Conservation (phyloP, 2,888 invertebrate genomes). For the Halocaridina rubra region DNA sequence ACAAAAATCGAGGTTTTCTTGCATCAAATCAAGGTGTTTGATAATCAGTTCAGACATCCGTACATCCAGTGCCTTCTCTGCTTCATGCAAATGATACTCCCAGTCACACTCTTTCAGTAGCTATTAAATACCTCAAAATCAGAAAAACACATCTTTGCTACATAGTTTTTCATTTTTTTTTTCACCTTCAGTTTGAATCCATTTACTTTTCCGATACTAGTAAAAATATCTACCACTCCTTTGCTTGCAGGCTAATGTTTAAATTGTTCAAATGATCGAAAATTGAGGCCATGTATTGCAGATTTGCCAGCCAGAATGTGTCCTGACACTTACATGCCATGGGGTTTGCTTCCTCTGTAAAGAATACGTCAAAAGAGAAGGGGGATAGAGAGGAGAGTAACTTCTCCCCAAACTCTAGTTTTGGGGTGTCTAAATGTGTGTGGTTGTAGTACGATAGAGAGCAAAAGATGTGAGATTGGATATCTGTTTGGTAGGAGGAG, state of each 20-base stretch:
- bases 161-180: constrained; percentile 14
- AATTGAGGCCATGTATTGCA: constrained; percentile 35
- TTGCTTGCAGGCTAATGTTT: constrained; percentile 29
- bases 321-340: constrained; percentile 22
- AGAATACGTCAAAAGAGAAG: not conserved
- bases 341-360: constrained; percentile 38
- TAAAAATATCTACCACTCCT: constrained; percentile 32
- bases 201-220: constrained; percentile 23
- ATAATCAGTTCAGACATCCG: constrained; percentile 1
- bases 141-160: not conserved
- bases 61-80: constrained; percentile 25
- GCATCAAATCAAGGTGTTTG: constrained; percentile 19
- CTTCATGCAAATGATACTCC: constrained; percentile 12
- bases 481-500: no score
- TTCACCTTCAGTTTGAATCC: constrained; percentile 22
- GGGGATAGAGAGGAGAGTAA: not conserved
- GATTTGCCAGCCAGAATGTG: constrained; percentile 10
- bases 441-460: no score
- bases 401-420: no score
- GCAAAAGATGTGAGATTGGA: no score
- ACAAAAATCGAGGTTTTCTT: constrained; percentile 27
- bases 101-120: constrained; percentile 26
- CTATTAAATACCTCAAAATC: constrained; percentile 3
- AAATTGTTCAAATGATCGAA: constrained; percentile 26
- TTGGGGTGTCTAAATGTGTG: no score